Evolutionary conservation across 2,113 vertebrate genomes (phyloP), one percentile per base, ranked within the genome.

Genomic region (Microcebus lehilahytsara): DNA sequence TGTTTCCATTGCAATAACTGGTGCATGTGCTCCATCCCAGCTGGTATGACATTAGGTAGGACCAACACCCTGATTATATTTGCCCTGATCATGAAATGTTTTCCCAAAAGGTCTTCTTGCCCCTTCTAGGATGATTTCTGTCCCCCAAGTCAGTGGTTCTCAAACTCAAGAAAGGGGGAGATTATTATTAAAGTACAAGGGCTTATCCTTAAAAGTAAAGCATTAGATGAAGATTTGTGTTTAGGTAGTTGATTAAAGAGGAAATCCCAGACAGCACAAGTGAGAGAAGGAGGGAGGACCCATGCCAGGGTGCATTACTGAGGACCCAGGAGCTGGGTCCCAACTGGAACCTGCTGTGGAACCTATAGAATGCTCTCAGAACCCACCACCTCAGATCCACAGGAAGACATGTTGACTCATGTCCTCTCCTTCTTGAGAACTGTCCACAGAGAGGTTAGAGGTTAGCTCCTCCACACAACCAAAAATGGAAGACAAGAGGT

Each of bases 321-420:
- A 25, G 1, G 14, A 2, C n/a, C 32, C 0, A 2, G 6, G 25
- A 58, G 1, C 12, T 13, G 27, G 19, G 30, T 23, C 6, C 19
- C 9, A 7, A 6, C 30, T 71, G 1, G 32, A 14, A 93, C 4
- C 4, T 27, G 8, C 32, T 4, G 0, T 1, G 32, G 77, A 69
- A 11, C 9, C 8, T 11, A 17, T 20, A 6, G 13, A n/a, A 1
- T 0, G 0, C 27, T 27, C 34, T n/a, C 22, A 30, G 58, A 62
- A 49, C 37, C 5, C 0, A 42, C 19, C 4, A 20, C 20, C 12
- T 49, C 32, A 37, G 34, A 27, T 58, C 0, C 0, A 1, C 17
- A 6, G 40, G 30, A 67, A 81, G n/a, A 27, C 8, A 2, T 0
- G 9, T 6, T 16, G 9, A 58, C 30, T 1, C 30, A 10, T 25